Evolutionary conservation across 2,888 invertebrate species (phyloP).

Genomic region (Caenorhabditis panamensis): DNA sequence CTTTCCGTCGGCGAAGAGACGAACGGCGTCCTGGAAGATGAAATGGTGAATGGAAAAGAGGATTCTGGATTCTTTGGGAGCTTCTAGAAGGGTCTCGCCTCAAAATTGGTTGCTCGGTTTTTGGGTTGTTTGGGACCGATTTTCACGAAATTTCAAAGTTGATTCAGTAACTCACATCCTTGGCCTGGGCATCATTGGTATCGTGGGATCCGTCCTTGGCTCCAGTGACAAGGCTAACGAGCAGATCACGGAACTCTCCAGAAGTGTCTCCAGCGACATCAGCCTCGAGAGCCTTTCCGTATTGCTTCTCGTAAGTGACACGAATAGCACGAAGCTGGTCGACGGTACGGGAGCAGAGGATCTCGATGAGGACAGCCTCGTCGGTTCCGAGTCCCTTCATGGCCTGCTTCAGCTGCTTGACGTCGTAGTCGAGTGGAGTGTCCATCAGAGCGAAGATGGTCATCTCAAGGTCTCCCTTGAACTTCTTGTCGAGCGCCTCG

Average conservation of each 20-base stretch:
- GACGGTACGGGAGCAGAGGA: constrained; percentile 88
- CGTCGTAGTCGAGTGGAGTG: constrained; percentile 82
- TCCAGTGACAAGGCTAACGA: constrained; percentile 77
- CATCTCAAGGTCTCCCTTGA: constrained; percentile 71
- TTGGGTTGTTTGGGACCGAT: too few relatives aligned
- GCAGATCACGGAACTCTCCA: constrained; percentile 87
- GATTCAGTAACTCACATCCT: constrained; percentile 68
- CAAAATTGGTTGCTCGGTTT: too few relatives aligned
- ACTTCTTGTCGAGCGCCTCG: constrained; percentile 70
- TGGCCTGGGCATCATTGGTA: constrained; percentile 65
- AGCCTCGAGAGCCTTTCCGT: constrained; percentile 65
- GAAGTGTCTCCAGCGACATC: constrained; percentile 87
- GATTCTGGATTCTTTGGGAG: too few relatives aligned
- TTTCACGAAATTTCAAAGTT: too few relatives aligned
- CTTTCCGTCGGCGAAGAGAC: constrained; percentile 74
- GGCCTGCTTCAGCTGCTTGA: constrained; percentile 82
- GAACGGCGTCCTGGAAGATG: constrained; percentile 69
- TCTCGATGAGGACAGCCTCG: constrained; percentile 90
- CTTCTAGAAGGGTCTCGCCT: too few relatives aligned
- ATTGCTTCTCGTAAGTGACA: constrained; percentile 68
- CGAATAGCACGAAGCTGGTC: constrained; percentile 71
- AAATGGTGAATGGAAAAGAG: too few relatives aligned
- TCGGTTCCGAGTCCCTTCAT: constrained; percentile 87
- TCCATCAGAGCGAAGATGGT: constrained; percentile 79
- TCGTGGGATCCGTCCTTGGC: constrained; percentile 72